Evolutionary conservation across 2,888 invertebrate species (phyloP).

Genomic region (Ormyrus rosae): DNA sequence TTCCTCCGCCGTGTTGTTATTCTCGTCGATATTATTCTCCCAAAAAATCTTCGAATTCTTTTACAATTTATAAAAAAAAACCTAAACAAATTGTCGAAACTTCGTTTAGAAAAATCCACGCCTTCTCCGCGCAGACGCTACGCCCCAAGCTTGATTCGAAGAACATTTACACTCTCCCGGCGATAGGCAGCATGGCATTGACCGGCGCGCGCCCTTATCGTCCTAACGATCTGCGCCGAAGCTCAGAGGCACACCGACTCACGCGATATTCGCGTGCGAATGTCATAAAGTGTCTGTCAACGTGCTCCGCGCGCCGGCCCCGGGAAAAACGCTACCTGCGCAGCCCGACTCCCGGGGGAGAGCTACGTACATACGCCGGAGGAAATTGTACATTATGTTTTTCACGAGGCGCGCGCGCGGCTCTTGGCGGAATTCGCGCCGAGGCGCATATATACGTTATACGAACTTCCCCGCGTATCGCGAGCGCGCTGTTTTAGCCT

Average conservation of each 20-base stretch:
- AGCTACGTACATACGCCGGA: background rate
- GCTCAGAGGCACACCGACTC: slow-evolving; percentile 4
- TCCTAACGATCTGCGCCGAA: slow-evolving; percentile 12
- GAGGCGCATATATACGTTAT: background rate
- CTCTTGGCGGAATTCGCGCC: slow-evolving; percentile 26
- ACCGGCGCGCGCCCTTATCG: slow-evolving; percentile 32
- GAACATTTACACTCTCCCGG: slow-evolving; percentile 14
- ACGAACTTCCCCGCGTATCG: slow-evolving; percentile 7
- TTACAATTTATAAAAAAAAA: no score
- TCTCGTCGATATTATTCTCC: no score
- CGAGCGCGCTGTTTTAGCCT: background rate
- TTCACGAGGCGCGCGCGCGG: background rate
- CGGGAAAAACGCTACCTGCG: background rate
- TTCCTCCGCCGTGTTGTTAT: no score
- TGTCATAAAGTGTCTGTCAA: slow-evolving; percentile 49
- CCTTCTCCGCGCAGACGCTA: no score
- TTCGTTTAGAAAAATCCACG: no score
- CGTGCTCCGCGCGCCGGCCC: background rate
- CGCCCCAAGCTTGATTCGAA: background rate
- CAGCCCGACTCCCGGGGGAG: slow-evolving; percentile 21
- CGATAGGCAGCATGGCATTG: slow-evolving; percentile 19
- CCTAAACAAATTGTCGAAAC: no score
- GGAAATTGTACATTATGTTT: slow-evolving; percentile 48
- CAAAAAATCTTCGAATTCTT: no score
- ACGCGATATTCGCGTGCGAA: slow-evolving; percentile 29